phyloP scores from a whole-genome alignment of 1,140 invertebrate genomes.

The Apocrypta bakeri region DNA sequence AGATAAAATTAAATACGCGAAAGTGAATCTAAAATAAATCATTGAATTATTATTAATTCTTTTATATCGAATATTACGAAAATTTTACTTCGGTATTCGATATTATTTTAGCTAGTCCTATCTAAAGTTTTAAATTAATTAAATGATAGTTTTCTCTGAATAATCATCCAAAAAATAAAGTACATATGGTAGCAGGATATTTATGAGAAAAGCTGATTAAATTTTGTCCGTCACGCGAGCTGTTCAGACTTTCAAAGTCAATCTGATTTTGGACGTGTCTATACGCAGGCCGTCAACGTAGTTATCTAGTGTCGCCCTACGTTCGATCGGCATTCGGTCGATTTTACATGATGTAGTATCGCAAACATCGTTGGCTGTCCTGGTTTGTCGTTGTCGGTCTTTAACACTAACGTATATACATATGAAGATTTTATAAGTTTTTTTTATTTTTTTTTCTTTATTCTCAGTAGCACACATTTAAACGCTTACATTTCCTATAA shows the following conservation, averaged over 20 bases:
- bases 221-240: background rate
- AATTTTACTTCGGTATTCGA: no score
- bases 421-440: no score
- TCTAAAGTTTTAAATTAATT: no score
- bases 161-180: background rate
- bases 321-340: conserved; percentile 8
- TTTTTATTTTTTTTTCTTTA: no score
- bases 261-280: background rate
- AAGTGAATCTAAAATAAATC: background rate
- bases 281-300: no score
- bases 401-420: no score
- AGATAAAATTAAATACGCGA: background rate
- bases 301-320: background rate
- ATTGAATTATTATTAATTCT: no score
- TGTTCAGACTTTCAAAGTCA: background rate
- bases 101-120: no score
- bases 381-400: no score
- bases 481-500: no score
- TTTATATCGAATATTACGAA: no score
- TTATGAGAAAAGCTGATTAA: background rate
- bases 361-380: background rate
- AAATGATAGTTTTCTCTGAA: background rate
- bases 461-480: no score
- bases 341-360: background rate
- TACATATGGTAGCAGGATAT: background rate